Conservation (phyloP, 2,888 invertebrate species). For the Cancer borealis region DNA sequence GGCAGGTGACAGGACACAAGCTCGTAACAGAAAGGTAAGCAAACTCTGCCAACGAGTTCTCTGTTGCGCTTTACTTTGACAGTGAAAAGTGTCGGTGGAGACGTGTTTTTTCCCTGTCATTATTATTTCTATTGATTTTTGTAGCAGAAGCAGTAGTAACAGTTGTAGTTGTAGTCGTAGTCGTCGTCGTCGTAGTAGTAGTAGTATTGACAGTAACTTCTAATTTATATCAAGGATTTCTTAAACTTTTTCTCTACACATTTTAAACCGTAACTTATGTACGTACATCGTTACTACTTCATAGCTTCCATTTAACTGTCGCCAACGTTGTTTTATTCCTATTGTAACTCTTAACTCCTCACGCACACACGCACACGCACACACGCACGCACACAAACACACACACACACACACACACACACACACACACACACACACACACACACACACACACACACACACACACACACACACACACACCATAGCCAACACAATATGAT, state of each 20-base stretch:
- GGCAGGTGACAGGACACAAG: conserved; percentile 27
- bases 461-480: neutral
- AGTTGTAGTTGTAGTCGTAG: conserved; percentile 4
- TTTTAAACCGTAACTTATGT: neutral
- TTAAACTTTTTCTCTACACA: too few relatives aligned
- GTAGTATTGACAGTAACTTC: neutral
- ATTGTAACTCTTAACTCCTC: neutral
- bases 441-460: too few relatives aligned
- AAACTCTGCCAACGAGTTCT: neutral
- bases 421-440: too few relatives aligned
- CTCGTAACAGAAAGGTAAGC: conserved; percentile 24
- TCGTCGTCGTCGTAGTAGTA: neutral
- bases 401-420: too few relatives aligned
- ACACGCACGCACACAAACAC: neutral
- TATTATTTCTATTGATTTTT: neutral
- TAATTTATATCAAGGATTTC: neutral
- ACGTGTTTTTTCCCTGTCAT: neutral
- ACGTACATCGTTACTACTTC: neutral
- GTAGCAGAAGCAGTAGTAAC: neutral
- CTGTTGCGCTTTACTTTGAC: neutral
- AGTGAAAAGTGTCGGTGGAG: neutral
- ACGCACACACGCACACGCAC: neutral
- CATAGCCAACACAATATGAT: neutral
- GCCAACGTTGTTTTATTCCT: too few relatives aligned
- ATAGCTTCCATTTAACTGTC: too few relatives aligned